These are phyloP conservation scores for Parasteatoda tepidariorum DNA, from an alignment of 1,140 invertebrate genomes.

Conservation along the genomic window DNA sequence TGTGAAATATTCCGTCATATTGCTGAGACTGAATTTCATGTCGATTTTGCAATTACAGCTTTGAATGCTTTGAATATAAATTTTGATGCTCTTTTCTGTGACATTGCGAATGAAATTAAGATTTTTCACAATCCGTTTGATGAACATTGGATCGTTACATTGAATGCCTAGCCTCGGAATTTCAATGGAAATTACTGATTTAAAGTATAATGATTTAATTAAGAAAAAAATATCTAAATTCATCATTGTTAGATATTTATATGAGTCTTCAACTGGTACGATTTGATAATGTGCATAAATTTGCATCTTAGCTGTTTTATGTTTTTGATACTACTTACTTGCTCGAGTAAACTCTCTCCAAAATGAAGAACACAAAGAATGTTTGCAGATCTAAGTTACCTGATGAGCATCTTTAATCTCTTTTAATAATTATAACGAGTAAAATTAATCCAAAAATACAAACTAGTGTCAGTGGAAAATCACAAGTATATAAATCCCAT, in stretches of 20 bases:
- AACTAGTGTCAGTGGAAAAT: conserved; percentile 22
- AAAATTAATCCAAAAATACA: conserved; percentile 2
- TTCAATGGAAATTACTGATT: conserved; percentile 6
- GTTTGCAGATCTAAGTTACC: conserved; percentile 7
- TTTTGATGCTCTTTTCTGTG: neutral
- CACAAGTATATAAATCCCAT: conserved; percentile 18
- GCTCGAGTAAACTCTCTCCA: neutral
- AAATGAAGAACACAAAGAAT: conserved; percentile 17
- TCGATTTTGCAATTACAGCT: neutral
- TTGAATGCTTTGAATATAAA: neutral
- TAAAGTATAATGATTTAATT: neutral
- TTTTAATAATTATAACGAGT: conserved; percentile 12
- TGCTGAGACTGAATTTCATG: neutral
- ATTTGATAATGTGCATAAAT: conserved; percentile 22
- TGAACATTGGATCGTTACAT: no score
- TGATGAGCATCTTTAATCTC: neutral
- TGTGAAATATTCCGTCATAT: conserved; percentile 3
- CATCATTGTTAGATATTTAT: conserved; percentile 19
- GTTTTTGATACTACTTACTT: conserved; percentile 12
- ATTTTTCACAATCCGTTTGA: conserved; percentile 20
- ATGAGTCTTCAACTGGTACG: conserved; percentile 7
- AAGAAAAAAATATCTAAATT: neutral
- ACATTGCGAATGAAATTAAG: conserved; percentile 11
- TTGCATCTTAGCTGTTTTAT: neutral
- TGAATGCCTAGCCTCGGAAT: neutral